These are phyloP conservation scores for Chironomus striatipennis DNA, from an alignment of 1,140 invertebrate genomes.

Conservation along the genomic window DNA sequence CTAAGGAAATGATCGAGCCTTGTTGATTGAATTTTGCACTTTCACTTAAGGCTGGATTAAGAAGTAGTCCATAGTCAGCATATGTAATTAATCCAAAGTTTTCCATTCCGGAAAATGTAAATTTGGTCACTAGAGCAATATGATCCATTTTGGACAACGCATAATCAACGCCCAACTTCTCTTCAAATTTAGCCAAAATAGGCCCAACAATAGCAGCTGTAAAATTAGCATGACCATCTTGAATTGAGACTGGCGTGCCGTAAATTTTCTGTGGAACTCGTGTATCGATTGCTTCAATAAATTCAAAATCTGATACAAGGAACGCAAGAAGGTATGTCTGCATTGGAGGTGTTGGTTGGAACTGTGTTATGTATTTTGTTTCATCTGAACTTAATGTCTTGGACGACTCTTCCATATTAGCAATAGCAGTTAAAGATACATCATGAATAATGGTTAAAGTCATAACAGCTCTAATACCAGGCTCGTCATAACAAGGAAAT, in stretches of 20 bases:
- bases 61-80: background rate
- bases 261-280: too few relatives aligned
- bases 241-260: too few relatives aligned
- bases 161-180: too few relatives aligned
- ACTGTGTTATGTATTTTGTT: conserved; percentile 10
- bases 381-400: background rate
- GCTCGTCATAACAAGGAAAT: conserved; percentile 67
- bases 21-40: background rate
- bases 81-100: conserved; percentile 39
- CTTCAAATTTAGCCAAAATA: too few relatives aligned
- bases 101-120: too few relatives aligned
- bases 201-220: too few relatives aligned
- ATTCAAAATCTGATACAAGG: conserved; percentile 33
- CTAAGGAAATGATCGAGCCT: background rate
- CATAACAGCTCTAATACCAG: conserved; percentile 52
- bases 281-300: background rate
- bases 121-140: too few relatives aligned
- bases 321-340: conserved; percentile 37
- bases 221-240: too few relatives aligned
- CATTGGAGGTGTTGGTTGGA: conserved; percentile 28
- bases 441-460: background rate
- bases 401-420: conserved; percentile 56
- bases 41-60: background rate
- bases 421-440: conserved; percentile 42
- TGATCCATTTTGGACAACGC: conserved; percentile 32